Base-by-base conservation (phyloP, 2,113 vertebrate genomes). In the Bombycilla garrulus region DNA sequence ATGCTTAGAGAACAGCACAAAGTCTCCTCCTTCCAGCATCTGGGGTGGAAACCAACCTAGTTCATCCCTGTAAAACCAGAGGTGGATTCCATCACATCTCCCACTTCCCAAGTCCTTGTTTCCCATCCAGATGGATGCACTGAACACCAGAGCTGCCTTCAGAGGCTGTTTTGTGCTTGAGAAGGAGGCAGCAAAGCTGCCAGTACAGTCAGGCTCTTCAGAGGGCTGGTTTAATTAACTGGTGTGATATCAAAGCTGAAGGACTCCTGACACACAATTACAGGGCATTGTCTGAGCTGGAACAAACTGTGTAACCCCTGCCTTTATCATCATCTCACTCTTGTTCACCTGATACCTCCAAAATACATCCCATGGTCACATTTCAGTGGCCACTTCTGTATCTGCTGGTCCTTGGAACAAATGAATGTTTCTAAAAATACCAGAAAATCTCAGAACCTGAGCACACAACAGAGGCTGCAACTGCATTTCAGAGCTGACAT, bases 211-310 rank as follows among this genome's bases (percentile, higher is more conserved):
- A 82, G 61, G 73, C 36, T 72, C 17, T 73, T 74, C 70, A 79
- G 92, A 95, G 86, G 51, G 45, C 77, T 16, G 71, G 48, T 93
- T 96, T 96, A 93, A 95, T 86, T 76, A 96, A 48, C 84, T 81
- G 60, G 69, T 50, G 2, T 58, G 90, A 60, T 87, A 92, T 44
- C 54, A 48, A 86, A 90, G 15, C 83, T 71, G 82, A 97, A 36
- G 56, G 72, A 76, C 29, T 80, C 76, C 91, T 88, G 80, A 88
- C 66, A 92, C 26, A 71, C 67, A 95, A 84, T 90, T 93, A 72
- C 50, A 73, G 45, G 15, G 48, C 70, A 54, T 82, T 86, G 79
- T 90, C 64, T 89, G 78, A 91, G 82, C 87, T 82, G 88, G 71
- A 69, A 95, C 90, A 95, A 70, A 35, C 4, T 36, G 5, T 10